Evolutionary conservation across 2,797 vertebrate genomes (phyloP), one percentile per base, ranked within the genome.

Genomic region (Halcyon smyrnensis): DNA sequence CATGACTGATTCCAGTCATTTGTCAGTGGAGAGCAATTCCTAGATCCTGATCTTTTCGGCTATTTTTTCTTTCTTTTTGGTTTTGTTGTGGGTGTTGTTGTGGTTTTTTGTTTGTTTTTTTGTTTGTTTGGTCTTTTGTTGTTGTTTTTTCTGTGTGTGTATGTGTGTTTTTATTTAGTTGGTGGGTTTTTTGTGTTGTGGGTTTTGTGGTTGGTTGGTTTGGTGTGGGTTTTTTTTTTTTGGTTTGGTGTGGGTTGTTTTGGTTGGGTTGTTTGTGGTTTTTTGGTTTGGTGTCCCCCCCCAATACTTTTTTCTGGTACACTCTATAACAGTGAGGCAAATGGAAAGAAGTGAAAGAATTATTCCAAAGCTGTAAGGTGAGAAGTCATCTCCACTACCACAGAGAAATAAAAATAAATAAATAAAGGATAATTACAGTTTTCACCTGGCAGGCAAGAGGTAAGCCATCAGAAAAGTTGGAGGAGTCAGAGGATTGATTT

Each of bases 401-500:
- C 2, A 4, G 34, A 93, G 48, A 91, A 87, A 89, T 82, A n/a
- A 8, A 32, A 9, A 67, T 10, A 64, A 43, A 18, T 17, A 23
- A 25, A 28, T 43, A 51, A 53, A 23, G 28, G 37, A 24, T 28
- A 56, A 87, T 83, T 74, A 36, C 25, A 68, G 15, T 69, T 83
- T 87, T 67, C n/a, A 28, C 89, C 28, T 56, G 21, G 53, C 71
- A 77, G 53, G 57, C 74, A 67, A 36, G 46, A 73, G 45, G 69
- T 41, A 37, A 93, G 15, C 32, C 36, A 74, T 80, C 60, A 43
- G 68, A 43, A 50, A 83, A 85, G 84, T 23, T 87, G 77, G 43
- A 76, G 12, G 77, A 93, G 87, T 69, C 65, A 48, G 27, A 90
- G 65, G 85, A 93, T 94, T 96, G 92, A 93, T 93, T 87, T 93